Conservation (phyloP, 2,888 invertebrate genomes). For the Torymus tubicola region DNA sequence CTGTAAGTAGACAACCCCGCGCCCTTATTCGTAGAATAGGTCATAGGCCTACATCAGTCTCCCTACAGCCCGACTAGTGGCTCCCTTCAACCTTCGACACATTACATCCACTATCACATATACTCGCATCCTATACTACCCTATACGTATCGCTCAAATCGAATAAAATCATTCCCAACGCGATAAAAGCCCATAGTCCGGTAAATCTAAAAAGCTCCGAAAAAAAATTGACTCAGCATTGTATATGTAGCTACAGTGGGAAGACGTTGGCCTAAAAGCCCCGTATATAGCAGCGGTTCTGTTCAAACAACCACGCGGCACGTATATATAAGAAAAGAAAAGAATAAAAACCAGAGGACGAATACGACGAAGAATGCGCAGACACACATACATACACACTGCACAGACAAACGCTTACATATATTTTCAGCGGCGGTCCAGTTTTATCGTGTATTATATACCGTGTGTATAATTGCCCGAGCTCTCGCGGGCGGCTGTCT, state of each 20-base stretch:
- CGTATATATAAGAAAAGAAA: background rate
- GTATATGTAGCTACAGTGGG: conserved; percentile 45
- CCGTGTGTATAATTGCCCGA: conserved; percentile 66
- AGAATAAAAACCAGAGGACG: background rate
- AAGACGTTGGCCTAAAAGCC: conserved; percentile 49
- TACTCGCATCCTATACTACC: too few species aligned
- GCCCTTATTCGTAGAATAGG: conserved; percentile 52
- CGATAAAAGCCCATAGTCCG: background rate
- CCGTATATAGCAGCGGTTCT: background rate
- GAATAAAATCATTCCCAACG: too few species aligned
- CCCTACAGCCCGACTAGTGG: too few species aligned
- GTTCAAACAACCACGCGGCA: conserved; percentile 18
- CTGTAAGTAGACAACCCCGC: conserved; percentile 59
- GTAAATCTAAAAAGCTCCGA: conserved; percentile 29
- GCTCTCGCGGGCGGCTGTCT: conserved; percentile 9
- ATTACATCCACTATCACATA: too few species aligned
- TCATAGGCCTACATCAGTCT: background rate
- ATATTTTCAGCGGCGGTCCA: conserved; percentile 63
- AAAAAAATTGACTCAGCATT: conserved; percentile 12
- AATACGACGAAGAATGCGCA: background rate
- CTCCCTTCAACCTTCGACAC: too few species aligned
- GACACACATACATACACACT: background rate
- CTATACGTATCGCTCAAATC: too few species aligned
- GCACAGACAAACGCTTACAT: background rate
- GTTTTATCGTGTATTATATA: conserved; percentile 67